Evolutionary conservation across 2,888 invertebrate genomes (phyloP), one percentile per base, ranked within the genome.

Genomic region (Apoderus coryli): DNA sequence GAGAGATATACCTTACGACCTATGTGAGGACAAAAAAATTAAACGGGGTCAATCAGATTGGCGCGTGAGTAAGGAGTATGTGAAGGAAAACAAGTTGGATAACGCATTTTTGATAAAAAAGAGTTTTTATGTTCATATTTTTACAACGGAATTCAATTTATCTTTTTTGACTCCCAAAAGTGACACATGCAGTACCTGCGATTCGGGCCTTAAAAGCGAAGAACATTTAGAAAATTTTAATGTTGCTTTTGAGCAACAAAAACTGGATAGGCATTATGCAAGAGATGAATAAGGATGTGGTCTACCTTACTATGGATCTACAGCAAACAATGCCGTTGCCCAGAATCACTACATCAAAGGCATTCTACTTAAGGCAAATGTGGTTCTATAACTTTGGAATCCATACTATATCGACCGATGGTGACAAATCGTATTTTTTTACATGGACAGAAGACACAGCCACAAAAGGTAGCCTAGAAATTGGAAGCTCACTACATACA

Each of bases 391-490:
- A 42, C 27, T 33, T 42, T 23, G 33, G 37, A 9, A 38, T 42
- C 4, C 41, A 43, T 25, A 23, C 11, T 6, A 16, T 38, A 5
- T 33, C 36, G 9, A 19, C 12, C 3, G 6, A 16, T 4, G 31
- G 14, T 23, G n/a, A n/a, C n/a, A n/a, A n/a, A n/a, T n/a, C n/a
- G 6, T n/a, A n/a, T n/a, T n/a, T n/a, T n/a, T n/a, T n/a, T n/a
- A n/a, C n/a, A n/a, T 50, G 50, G 50, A 41, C 43, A 14, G 48
- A 50, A 39, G 40, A 41, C 27, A 19, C 30, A 13, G 27, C 30
- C 4, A 12, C 11, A 6, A 22, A 25, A 11, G 35, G 29, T n/a
- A 24, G 19, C 14, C 10, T 16, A 7, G 31, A 31, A 31, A 15
- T 28, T 22, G 19, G 14, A 14, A 33, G 31, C 15, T 35, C 16